Percentiles rank a stretch among this genome's conserved stretches.
Conservation (phyloP, 1,140 invertebrate species). For the Grapholita molesta region DNA sequence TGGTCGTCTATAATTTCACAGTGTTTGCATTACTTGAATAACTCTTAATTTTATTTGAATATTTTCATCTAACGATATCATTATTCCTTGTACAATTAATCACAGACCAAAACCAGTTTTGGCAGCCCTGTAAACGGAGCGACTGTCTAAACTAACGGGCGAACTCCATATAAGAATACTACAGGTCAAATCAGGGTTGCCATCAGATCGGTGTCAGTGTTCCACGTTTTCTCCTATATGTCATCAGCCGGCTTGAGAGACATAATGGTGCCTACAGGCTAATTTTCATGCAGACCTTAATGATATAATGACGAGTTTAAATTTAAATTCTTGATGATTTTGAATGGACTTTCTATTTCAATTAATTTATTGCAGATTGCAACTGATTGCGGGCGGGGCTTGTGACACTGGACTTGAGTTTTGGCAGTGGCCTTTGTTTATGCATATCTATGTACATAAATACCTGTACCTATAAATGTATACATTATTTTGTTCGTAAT, state of each 20-base stretch:
- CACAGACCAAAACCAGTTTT: neutral
- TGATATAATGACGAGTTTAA: slow-evolving; percentile 51
- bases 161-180: slow-evolving; percentile 61
- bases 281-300: slow-evolving; percentile 40
- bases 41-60: neutral
- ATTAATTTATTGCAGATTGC: slow-evolving; percentile 34
- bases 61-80: neutral
- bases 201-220: slow-evolving; percentile 65
- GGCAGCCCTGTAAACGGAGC: slow-evolving; percentile 40
- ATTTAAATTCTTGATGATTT: slow-evolving; percentile 55
- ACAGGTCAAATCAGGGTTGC: slow-evolving; percentile 61
- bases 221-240: slow-evolving; percentile 69
- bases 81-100: neutral
- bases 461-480: too few species aligned
- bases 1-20: too few species aligned
- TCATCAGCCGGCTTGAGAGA: slow-evolving; percentile 42
- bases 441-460: too few species aligned
- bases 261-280: slow-evolving; percentile 44
- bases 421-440: neutral
- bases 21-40: too few species aligned
- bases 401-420: neutral
- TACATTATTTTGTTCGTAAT: too few species aligned
- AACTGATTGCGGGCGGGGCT: slow-evolving; percentile 28
- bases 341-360: slow-evolving; percentile 59
- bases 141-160: slow-evolving; percentile 62